Conservation (phyloP, 1,140 invertebrate species). For the Magallana gigas region DNA sequence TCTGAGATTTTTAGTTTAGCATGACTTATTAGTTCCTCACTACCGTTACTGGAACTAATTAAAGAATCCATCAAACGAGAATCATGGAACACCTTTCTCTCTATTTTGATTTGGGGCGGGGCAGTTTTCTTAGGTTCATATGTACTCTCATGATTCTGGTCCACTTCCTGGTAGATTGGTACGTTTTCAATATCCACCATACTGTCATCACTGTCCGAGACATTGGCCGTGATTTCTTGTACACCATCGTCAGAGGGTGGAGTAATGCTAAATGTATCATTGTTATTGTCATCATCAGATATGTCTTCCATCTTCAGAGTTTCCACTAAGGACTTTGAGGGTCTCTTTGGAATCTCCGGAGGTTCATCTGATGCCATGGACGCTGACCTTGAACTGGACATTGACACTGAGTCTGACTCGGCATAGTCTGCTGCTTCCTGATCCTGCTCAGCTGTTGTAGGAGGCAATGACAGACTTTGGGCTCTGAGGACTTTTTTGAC, state of each 20-base stretch:
- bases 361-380: constrained; percentile 48
- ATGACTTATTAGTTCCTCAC: constrained; percentile 66
- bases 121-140: constrained; percentile 69
- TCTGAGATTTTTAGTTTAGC: constrained; percentile 38
- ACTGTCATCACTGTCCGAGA: constrained; percentile 69
- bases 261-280: constrained; percentile 49
- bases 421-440: constrained; percentile 48
- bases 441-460: constrained; percentile 23
- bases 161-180: constrained; percentile 70
- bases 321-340: constrained; percentile 64
- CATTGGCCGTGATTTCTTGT: constrained; percentile 44
- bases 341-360: constrained; percentile 60
- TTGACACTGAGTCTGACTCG: constrained; percentile 46
- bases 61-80: constrained; percentile 66
- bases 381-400: constrained; percentile 45
- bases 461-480: constrained; percentile 34
- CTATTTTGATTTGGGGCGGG: constrained; percentile 76
- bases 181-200: constrained; percentile 70
- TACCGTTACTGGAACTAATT: constrained; percentile 72
- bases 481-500: constrained; percentile 48
- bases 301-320: constrained; percentile 64
- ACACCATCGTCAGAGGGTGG: constrained; percentile 47
- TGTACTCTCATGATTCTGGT: constrained; percentile 74
- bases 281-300: constrained; percentile 40
- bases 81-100: constrained; percentile 76